These are phyloP conservation scores for Pica pica DNA, from an alignment of 2,113 vertebrate genomes.

Conservation along the genomic window DNA sequence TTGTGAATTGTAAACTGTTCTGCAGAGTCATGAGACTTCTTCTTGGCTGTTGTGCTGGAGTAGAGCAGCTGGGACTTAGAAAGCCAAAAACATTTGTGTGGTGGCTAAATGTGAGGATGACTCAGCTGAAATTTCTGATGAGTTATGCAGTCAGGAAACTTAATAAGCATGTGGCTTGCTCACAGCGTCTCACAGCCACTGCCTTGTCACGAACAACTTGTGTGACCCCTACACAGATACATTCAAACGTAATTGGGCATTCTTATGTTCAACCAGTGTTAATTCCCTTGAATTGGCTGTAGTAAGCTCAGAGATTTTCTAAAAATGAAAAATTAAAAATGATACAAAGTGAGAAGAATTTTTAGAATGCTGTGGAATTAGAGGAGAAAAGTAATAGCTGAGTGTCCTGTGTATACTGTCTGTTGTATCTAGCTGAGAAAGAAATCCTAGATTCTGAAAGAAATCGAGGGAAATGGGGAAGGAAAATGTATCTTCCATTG, in stretches of 20 bases:
- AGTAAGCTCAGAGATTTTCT: background rate
- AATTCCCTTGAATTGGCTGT: background rate
- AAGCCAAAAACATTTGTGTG: background rate
- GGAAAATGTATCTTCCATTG: background rate
- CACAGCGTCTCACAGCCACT: fast-evolving
- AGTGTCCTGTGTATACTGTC: background rate
- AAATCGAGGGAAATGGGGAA: background rate
- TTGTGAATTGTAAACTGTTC: background rate
- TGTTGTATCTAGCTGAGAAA: background rate
- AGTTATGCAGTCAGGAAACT: background rate
- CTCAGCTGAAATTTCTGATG: slow-evolving; percentile 26
- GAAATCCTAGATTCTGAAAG: background rate
- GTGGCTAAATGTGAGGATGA: slow-evolving; percentile 38
- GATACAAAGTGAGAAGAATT: fast-evolving
- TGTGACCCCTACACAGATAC: background rate
- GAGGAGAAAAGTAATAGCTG: background rate
- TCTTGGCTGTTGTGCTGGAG: background rate
- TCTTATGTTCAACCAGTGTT: background rate
- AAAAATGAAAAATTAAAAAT: background rate
- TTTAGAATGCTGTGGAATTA: background rate
- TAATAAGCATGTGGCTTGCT: background rate
- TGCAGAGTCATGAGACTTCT: background rate
- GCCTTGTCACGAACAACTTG: background rate
- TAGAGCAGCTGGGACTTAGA: background rate
- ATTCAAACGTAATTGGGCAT: background rate